Base-by-base conservation (phyloP, 2,888 invertebrate species). In the Amblyteles armatorius region DNA sequence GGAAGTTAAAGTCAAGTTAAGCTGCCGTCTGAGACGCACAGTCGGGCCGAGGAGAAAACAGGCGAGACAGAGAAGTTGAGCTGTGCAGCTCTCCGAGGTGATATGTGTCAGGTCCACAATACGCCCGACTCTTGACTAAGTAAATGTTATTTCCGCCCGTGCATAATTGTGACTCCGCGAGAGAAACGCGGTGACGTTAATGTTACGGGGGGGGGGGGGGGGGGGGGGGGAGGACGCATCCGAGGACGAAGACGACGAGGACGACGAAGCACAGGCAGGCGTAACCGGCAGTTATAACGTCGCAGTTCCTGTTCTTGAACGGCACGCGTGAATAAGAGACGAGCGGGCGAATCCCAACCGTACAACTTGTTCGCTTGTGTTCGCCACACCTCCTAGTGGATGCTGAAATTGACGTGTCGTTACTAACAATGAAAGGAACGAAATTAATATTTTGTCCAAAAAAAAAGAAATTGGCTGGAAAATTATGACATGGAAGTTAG, bases 41-140 rank as follows among this genome's bases (percentile, higher is more conserved):
- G 73, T 52, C 44, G 44, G 44, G 69, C 16, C 22, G 63, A 88
- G 88, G 85, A 82, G 85, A 90, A 90, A 88, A 89, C 88, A 87
- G 88, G 88, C 88, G 89, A 89, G 82, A 82, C 55, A 83, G 73
- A 69, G 89, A 91, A 92, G 91, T 92, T 65, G 71, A 77, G 81
- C 80, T 91, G 88, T 89, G 85, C 87, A 89, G 90, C 88, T 88
- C 78, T 52, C n/a, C n/a, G 91, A 91, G 90, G 90, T 92, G 93
- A 93, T 93, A 93, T 92, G 93, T 92, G 93, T 92, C 93, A 93
- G 88, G 91, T 90, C 92, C 93, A 93, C 91, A 91, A 91, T 91
- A 90, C 91, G 82, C 89, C 83, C 86, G 81, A 84, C 85, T 88
- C 85, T 69, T 74, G 82, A 90, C 91, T 91, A 91, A 91, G 92